Conservation (phyloP, 2,797 vertebrate species). For the Sebastes oblongus region DNA sequence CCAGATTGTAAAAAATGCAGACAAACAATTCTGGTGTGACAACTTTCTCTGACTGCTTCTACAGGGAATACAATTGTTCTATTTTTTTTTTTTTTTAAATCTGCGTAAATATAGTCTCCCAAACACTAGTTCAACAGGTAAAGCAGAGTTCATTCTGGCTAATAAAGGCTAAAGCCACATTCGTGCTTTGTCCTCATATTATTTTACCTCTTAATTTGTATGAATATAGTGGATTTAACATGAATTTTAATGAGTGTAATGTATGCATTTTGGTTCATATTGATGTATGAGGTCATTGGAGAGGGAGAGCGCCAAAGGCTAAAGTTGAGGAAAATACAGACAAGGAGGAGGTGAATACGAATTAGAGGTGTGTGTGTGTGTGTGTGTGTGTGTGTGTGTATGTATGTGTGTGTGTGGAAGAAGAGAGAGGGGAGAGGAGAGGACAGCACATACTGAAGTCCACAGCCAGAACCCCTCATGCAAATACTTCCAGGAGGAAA, state of each 20-base stretch:
- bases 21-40: neutral
- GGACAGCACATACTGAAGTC: conserved; percentile 83
- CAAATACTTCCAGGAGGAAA: conserved; percentile 75
- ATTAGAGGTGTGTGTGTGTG: conserved; percentile 26
- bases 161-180: neutral
- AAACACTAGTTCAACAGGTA: conserved; percentile 34
- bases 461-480: conserved; percentile 81
- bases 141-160: neutral
- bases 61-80: neutral
- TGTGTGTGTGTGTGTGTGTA: neutral
- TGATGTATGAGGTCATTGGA: conserved; percentile 64
- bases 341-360: conserved; percentile 49
- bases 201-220: conserved; percentile 55
- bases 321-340: conserved; percentile 63
- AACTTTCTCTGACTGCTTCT: neutral
- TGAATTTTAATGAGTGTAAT: conserved; percentile 58
- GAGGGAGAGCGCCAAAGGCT: conserved; percentile 65
- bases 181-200: conserved; percentile 6
- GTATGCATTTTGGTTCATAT: conserved; percentile 62
- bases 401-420: neutral
- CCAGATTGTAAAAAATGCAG: conserved; percentile 11
- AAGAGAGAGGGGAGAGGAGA: conserved; percentile 33
- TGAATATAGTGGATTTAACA: conserved; percentile 52
- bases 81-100: neutral
- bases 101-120: neutral